These are phyloP conservation scores for Leptodactylus fallax DNA, from an alignment of 2,797 vertebrate species.

Conservation along the genomic window DNA sequence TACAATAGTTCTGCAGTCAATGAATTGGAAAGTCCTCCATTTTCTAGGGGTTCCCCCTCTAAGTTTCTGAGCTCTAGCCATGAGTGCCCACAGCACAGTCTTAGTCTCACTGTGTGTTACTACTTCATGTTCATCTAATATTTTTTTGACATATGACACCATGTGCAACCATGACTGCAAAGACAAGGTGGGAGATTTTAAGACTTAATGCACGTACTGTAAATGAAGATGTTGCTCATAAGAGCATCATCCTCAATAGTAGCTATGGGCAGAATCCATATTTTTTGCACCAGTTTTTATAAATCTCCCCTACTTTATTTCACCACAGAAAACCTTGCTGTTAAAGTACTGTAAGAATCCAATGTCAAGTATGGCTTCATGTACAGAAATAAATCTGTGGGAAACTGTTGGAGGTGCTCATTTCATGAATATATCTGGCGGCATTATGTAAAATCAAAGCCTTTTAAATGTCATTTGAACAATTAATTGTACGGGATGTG, in stretches of 20 bases:
- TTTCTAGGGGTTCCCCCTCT: too few species aligned
- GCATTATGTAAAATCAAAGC: neutral
- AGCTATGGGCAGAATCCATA: neutral
- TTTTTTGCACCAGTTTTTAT: neutral
- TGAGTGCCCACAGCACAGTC: too few species aligned
- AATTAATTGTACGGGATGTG: slow-evolving; percentile 8
- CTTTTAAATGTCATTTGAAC: slow-evolving; percentile 8
- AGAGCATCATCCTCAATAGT: neutral
- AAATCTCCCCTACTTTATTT: neutral
- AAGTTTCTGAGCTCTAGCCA: neutral
- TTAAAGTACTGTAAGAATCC: neutral
- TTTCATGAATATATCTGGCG: slow-evolving; percentile 16
- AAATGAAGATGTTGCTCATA: neutral
- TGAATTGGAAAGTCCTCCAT: neutral
- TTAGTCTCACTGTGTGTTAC: neutral
- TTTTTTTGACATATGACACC: too few species aligned
- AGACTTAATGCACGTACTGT: too few species aligned
- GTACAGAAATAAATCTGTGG: neutral
- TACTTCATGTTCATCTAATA: neutral
- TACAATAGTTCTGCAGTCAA: neutral
- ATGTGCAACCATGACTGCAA: too few species aligned
- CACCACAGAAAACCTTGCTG: too few species aligned
- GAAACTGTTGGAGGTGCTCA: neutral
- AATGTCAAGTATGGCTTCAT: neutral
- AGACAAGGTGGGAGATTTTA: too few species aligned